Base-by-base conservation (phyloP, 2,888 invertebrate species). In the Cephus pygmeus region DNA sequence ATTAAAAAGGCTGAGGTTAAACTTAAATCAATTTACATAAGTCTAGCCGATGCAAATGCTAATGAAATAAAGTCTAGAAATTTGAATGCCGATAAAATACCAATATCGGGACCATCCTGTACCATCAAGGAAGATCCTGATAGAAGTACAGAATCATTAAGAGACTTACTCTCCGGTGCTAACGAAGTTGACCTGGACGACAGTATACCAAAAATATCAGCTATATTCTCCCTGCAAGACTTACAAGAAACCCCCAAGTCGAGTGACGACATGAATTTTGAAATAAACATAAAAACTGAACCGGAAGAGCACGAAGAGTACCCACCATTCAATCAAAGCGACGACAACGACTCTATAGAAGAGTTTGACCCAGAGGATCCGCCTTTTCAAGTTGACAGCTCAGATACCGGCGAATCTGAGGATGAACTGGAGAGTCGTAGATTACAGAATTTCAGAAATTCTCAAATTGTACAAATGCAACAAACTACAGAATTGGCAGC, bases 1-100 rank as follows among this genome's bases (percentile, higher is more conserved):
- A 91, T 91, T 4, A 91, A 91, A 75, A 91, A 91, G 75, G 91
- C 91, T 11, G 89, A 91, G 78, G 84, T 90, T 12, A 91, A 91
- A 81, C 82, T 91, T 9, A 87, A 87, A 76, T 89, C 89, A 11
- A 87, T 91, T 78, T 84, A 87, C 35, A 73, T 83, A 36, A 83
- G 85, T 12, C 68, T 88, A 11, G 78, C 79, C 11, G 84, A 86
- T 15, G 76, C 82, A 6, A 35, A 76, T 3, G 78, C 34, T 12
- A 77, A 76, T 56, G 69, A 73, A 23, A 12, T 68, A 3, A 23
- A 56, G 35, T n/a, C 35, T 4, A 31, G 69, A n/a, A 75, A 76
- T 36, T 12, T 76, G 73, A n/a, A 35, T n/a, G 11, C 11, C 77
- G 31, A 81, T 30, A 73, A 81, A 78, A 77, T 69, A 73, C 15